Base-by-base conservation (phyloP, 2,888 invertebrate genomes). In the Alloscopus bannaensis region DNA sequence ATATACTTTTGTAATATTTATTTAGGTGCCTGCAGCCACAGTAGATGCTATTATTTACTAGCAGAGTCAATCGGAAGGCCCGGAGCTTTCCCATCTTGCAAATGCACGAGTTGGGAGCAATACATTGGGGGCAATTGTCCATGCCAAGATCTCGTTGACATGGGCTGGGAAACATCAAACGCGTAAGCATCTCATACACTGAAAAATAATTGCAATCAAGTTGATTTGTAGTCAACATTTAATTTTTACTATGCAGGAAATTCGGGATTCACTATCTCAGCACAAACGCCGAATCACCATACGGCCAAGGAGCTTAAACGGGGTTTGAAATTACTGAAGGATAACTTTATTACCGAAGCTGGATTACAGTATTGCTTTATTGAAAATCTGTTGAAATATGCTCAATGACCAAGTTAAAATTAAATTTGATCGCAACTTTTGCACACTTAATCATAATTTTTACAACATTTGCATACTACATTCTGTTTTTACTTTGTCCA, bases 21-120 rank as follows among this genome's bases (percentile, higher is more conserved):
- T n/a, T n/a, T 24, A 81, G 84, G 85, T 52, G 28, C 72, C 13
- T 85, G 85, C 77, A 83, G 83, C 50, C 85, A 85, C 42, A 59
- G 77, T 28, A 40, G 83, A 36, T 72, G 83, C 4, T 72, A 81
- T 42, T 50, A 31, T n/a, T 84, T 71, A 47, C 81, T 79, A 18
- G 73, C 50, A 0, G 83, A 83, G 47, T 80, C 83, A 22, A 42
- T 83, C 16, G 6, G 16, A 11, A 75, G 28, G 8, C 50, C 62
- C 16, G 28, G 16, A 1, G 71, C 70, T 0, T 84, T 84, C 50
- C 20, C 47, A 3, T 62, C 73, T 0, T 85, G 85, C 50, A 70
- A 80, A 57, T 85, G 85, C 64, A 47, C 57, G 26, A 70, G 24
- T 26, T 83, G 82, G 82, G 82, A 83, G 3, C 69, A 83, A 3